A percentile compares a stretch with the other conserved stretches of the same genome.
phyloP scores from a whole-genome alignment of 2,113 vertebrate genomes.

The Plectropomus leopardus region DNA sequence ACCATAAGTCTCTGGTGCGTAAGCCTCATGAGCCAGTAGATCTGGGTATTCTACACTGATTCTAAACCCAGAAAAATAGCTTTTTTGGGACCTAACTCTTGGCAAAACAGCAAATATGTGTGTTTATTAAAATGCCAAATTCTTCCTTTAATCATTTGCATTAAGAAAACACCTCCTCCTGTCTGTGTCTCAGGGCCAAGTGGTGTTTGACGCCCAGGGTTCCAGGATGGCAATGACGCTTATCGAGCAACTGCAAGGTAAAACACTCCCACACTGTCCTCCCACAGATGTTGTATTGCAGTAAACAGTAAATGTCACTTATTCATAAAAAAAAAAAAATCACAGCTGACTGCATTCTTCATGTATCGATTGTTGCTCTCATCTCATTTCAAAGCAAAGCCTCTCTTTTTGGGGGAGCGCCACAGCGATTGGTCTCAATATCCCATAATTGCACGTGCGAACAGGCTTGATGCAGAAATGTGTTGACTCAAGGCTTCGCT shows the following conservation, averaged over 20 bases:
- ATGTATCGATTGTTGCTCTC: slow-evolving; percentile 37
- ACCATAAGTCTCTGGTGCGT: too few species aligned
- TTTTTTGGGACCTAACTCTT: too few species aligned
- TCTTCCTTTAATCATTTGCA: neutral
- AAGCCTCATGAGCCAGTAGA: too few species aligned
- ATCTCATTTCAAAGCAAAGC: slow-evolving; percentile 12
- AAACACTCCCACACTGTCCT: slow-evolving; percentile 18
- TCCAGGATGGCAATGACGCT: slow-evolving; percentile 98
- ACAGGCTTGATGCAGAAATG: slow-evolving; percentile 20
- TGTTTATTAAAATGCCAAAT: slow-evolving; percentile 14
- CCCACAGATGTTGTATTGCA: slow-evolving; percentile 10
- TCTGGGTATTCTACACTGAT: too few species aligned
- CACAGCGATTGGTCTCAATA: slow-evolving; percentile 35
- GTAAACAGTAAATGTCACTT: slow-evolving; percentile 38
- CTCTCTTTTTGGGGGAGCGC: neutral
- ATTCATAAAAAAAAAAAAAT: slow-evolving; percentile 16
- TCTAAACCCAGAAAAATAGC: too few species aligned
- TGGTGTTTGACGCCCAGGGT: slow-evolving; percentile 96
- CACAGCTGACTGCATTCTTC: slow-evolving; percentile 10
- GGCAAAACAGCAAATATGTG: neutral
- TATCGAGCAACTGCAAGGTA: slow-evolving; percentile 97
- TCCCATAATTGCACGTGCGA: slow-evolving; percentile 37
- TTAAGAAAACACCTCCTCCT: neutral
- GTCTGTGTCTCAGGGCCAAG: slow-evolving; percentile 88
- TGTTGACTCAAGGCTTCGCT: slow-evolving; percentile 63